Percentiles rank a stretch among this genome's conserved stretches.
These are phyloP conservation scores for Chloropsis hardwickii DNA, from an alignment of 2,113 vertebrate genomes.

Conservation along the genomic window DNA sequence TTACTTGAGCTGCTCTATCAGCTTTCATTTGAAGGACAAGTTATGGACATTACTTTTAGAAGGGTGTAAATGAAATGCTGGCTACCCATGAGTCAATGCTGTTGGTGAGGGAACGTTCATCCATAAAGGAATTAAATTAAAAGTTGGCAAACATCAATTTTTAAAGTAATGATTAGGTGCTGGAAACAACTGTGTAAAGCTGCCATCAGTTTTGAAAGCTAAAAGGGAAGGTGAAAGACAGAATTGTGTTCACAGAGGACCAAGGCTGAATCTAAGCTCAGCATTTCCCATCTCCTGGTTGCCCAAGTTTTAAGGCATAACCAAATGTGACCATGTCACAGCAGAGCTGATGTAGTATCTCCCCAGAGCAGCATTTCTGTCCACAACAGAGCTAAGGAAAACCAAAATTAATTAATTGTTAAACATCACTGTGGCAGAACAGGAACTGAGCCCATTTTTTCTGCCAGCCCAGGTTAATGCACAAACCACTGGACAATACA, in stretches of 20 bases:
- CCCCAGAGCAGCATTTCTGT: background rate
- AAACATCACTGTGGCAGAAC: background rate
- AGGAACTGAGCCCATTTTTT: background rate
- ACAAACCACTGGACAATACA: background rate
- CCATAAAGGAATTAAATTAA: background rate
- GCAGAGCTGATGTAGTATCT: background rate
- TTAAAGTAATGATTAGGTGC: background rate
- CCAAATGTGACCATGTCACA: background rate
- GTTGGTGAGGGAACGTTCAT: background rate
- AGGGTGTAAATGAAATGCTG: background rate
- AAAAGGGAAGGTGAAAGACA: background rate
- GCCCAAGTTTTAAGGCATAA: background rate
- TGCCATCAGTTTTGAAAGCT: background rate
- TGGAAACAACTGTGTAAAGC: background rate
- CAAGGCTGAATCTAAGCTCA: background rate
- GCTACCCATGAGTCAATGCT: background rate
- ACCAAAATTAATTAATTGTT: background rate
- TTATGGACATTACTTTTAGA: background rate
- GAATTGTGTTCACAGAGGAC: background rate
- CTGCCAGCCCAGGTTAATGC: background rate
- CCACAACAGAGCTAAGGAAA: background rate
- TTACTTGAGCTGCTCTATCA: background rate
- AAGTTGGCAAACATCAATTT: background rate
- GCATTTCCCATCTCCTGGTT: background rate
- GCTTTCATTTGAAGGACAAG: background rate